Conservation (phyloP, 2,888 invertebrate genomes). For the Sympetrum striolatum region DNA sequence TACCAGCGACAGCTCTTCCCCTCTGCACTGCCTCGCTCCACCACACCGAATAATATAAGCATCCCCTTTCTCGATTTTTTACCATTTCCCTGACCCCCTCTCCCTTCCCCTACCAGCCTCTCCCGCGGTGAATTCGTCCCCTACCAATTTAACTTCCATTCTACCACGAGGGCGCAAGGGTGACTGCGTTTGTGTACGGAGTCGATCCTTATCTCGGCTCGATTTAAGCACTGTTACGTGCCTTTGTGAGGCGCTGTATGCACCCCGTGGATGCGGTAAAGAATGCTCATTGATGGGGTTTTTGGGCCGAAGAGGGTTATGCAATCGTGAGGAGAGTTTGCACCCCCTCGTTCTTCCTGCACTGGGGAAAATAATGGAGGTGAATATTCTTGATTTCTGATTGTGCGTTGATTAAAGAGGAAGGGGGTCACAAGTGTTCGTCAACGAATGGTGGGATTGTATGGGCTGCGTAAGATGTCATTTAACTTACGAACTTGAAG, state of each 20-base stretch:
- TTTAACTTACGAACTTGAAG: too few species aligned
- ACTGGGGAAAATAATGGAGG: too few species aligned
- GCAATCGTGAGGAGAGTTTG: too few species aligned
- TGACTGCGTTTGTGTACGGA: neutral
- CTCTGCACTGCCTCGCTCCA: neutral
- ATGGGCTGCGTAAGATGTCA: too few species aligned
- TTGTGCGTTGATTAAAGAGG: too few species aligned
- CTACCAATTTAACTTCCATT: neutral
- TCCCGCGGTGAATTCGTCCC: neutral
- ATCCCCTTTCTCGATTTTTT: neutral
- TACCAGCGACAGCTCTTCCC: neutral
- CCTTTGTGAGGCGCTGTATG: neutral
- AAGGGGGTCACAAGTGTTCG: too few species aligned
- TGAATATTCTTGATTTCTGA: too few species aligned
- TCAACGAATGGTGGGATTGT: too few species aligned
- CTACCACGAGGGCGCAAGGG: neutral
- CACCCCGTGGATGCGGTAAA: neutral
- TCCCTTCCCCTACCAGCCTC: neutral
- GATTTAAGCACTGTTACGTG: neutral
- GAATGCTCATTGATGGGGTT: neutral
- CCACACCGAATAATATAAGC: constrained; percentile 21
- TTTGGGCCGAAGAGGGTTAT: too few species aligned
- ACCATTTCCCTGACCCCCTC: neutral
- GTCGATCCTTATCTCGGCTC: neutral
- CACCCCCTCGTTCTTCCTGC: too few species aligned